Conservation (phyloP, 2,113 vertebrate species). For the Caranx ignobilis region DNA sequence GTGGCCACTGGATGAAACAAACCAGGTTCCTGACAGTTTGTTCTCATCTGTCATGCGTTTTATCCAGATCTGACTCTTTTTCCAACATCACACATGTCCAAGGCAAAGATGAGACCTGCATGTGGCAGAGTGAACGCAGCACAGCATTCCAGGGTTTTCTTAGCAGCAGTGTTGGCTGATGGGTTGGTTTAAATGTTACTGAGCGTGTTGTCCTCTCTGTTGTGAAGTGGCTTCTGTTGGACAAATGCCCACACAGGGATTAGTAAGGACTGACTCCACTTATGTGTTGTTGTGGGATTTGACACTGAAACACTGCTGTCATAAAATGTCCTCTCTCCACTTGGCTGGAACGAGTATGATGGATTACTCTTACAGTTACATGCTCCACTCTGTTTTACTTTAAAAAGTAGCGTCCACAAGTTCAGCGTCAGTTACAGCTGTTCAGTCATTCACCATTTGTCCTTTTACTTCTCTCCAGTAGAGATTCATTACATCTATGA, state of each 20-base stretch:
- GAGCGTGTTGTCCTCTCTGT: not conserved
- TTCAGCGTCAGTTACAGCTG: not conserved
- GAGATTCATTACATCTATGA: not conserved
- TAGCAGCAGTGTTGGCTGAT: too few species aligned
- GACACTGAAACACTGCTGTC: not conserved
- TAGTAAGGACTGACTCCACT: not conserved
- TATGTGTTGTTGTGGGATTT: not conserved
- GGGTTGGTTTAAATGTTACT: not conserved
- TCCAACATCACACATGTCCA: too few species aligned
- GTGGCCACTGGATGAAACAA: too few species aligned
- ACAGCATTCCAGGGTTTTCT: too few species aligned
- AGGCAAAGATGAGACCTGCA: too few species aligned
- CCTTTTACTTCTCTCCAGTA: not conserved
- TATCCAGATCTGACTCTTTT: too few species aligned
- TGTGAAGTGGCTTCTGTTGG: too few species aligned
- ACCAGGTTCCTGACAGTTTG: too few species aligned
- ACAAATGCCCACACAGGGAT: not conserved
- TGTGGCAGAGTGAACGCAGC: too few species aligned
- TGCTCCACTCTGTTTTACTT: not conserved
- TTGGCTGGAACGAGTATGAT: conserved; percentile 7
- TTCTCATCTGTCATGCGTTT: too few species aligned
- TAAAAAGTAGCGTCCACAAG: not conserved
- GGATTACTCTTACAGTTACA: conserved; percentile 8
- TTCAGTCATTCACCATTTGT: conserved; percentile 7
- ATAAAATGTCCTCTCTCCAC: not conserved